phyloP scores from a whole-genome alignment of 2,113 vertebrate species.

The Seriola quinqueradiata region DNA sequence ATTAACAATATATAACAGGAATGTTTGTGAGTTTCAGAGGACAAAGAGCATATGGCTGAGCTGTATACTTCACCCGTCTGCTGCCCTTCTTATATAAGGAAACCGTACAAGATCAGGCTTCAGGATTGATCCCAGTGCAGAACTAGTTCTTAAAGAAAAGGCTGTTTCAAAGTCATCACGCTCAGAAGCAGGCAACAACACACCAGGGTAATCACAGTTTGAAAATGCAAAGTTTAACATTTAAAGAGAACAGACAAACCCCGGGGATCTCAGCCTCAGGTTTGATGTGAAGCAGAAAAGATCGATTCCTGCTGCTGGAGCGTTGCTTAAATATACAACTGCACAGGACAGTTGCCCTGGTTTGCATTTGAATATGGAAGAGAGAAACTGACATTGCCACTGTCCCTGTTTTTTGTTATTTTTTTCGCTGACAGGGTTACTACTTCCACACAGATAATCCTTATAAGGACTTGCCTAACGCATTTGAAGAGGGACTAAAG shows the following conservation, averaged over 20 bases:
- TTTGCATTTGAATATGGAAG: constrained; percentile 49
- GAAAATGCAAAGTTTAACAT: constrained; percentile 80
- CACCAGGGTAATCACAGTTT: constrained; percentile 67
- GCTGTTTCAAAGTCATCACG: constrained; percentile 63
- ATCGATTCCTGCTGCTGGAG: constrained; percentile 64
- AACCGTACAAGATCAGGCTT: constrained; percentile 41
- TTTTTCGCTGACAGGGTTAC: constrained; percentile 89
- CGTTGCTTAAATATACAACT: constrained; percentile 55
- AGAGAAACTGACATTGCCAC: constrained; percentile 58
- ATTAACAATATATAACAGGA: background rate
- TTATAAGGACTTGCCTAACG: constrained; percentile 95
- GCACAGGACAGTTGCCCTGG: constrained; percentile 41
- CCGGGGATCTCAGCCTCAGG: constrained; percentile 38
- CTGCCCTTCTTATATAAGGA: constrained; percentile 39
- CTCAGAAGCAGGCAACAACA: constrained; percentile 48
- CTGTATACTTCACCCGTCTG: constrained; percentile 2
- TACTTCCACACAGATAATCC: constrained; percentile 99
- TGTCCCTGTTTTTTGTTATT: constrained; percentile 43
- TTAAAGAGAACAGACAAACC: constrained; percentile 72
- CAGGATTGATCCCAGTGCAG: constrained; percentile 54
- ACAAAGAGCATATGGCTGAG: constrained; percentile 6
- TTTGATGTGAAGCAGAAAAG: constrained; percentile 65
- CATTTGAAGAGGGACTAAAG: constrained; percentile 95
- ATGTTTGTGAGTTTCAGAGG: background rate
- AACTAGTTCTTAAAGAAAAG: constrained; percentile 45